Base-by-base conservation (phyloP, 2,797 vertebrate genomes). In the Passerculus sandwichensis region DNA sequence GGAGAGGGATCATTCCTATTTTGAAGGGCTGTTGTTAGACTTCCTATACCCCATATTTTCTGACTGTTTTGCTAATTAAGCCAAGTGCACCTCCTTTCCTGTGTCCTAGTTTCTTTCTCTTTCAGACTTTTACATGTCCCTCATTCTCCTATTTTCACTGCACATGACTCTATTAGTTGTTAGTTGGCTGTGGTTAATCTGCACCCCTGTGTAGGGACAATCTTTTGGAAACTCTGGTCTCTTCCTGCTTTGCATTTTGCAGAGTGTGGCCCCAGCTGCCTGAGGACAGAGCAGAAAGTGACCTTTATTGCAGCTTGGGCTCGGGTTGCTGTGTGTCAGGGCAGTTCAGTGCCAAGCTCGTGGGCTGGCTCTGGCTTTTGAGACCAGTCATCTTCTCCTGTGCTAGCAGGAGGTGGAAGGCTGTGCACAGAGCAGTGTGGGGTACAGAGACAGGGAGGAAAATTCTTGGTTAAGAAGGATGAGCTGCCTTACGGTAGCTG, bases 211-310 rank as follows among this genome's bases (percentile, higher is more conserved):
- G 64, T 38, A 42, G 65, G 27, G 42, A 19, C 48, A 36, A 3
- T 59, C 0, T 0, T 81, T 54, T 57, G n/a, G 27, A 44, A 87
- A 73, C 32, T 11, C 2, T 0, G 0, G 1, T 70, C 34, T 91
- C 29, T 77, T 91, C 45, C 22, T 80, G 79, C 22, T 38, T 84
- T 85, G 69, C 6, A 2, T 72, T 83, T 89, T 75, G 18, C 7
- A 10, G 50, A 74, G 14, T 1, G 45, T 89, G 74, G 84, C 48
- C 42, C 47, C 36, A 48, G 67, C 40, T 71, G 57, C 54, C 44
- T 18, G 50, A 44, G 62, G 51, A 30, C 29, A 17, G n/a, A 56
- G 25, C 11, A 45, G 18, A 38, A 32, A 69, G 42, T 22, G 50
- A 71, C 62, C 59, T 76, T 84, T 74, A n/a, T 6, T 40, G 40